These are phyloP conservation scores for Alauda arvensis DNA, from an alignment of 2,797 vertebrate species.

Conservation along the genomic window DNA sequence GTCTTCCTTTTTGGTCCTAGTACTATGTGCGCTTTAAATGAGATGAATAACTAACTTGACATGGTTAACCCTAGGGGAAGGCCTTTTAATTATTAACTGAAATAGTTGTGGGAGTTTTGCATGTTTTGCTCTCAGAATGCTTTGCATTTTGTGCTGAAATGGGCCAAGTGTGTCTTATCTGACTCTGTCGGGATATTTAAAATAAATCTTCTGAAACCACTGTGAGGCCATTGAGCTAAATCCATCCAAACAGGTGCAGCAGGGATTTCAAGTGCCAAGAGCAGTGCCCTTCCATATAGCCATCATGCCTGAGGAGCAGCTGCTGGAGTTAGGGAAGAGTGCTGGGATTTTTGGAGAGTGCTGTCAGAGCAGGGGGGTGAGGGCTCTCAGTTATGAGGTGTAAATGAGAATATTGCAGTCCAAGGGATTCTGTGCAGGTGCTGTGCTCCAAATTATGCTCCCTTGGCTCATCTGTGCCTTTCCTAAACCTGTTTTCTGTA, in stretches of 20 bases:
- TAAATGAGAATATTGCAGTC: not conserved
- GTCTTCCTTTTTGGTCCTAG: not conserved
- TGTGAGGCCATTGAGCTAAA: not conserved
- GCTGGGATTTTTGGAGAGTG: not conserved
- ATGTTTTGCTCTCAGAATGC: constrained; percentile 5
- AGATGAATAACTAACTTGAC: constrained; percentile 50
- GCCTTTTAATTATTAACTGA: constrained; percentile 65
- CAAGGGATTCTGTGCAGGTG: not conserved
- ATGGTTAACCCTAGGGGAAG: constrained; percentile 48
- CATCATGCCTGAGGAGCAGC: not conserved
- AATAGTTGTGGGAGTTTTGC: constrained; percentile 19
- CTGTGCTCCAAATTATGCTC: not conserved
- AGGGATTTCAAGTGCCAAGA: not conserved
- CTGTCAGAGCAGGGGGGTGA: not conserved
- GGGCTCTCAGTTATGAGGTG: not conserved
- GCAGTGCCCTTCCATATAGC: not conserved
- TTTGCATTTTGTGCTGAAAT: constrained; percentile 3
- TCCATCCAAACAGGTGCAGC: not conserved
- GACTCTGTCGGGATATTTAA: not conserved
- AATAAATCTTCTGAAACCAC: not conserved
- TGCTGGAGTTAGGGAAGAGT: not conserved
- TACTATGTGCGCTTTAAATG: not conserved
- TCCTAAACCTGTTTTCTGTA: not conserved
- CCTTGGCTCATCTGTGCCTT: not conserved
- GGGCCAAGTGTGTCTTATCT: constrained; percentile 15